Conservation (phyloP, 2,797 vertebrate species). For the Okamejei kenojei region DNA sequence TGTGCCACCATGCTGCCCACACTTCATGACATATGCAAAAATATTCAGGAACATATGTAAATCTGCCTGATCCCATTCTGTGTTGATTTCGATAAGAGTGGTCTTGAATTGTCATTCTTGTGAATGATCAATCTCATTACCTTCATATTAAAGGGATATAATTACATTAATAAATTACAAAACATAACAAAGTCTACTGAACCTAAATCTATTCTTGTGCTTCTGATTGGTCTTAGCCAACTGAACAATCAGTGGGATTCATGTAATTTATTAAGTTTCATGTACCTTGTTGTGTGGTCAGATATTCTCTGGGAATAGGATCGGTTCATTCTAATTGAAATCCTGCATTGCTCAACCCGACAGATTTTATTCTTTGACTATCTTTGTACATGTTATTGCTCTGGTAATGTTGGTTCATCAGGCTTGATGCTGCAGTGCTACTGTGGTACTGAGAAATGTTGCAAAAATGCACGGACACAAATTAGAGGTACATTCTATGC, state of each 20-base stretch:
- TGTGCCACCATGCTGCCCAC: too few species aligned
- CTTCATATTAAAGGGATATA: neutral
- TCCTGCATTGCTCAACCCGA: neutral
- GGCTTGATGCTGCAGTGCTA: neutral
- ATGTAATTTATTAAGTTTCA: neutral
- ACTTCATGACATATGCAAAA: neutral
- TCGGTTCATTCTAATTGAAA: neutral
- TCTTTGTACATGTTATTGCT: neutral
- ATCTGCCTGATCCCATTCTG: neutral
- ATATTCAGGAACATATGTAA: neutral
- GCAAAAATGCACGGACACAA: neutral
- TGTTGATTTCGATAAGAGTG: neutral
- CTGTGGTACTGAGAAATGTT: neutral
- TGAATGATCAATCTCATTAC: neutral
- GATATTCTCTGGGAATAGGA: neutral
- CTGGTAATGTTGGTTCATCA: neutral
- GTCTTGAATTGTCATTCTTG: neutral
- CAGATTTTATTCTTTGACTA: neutral
- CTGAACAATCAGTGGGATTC: neutral
- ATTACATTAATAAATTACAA: neutral
- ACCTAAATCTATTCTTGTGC: neutral
- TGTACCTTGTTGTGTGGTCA: neutral
- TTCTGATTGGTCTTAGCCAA: neutral
- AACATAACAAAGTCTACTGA: neutral
- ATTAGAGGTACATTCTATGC: neutral